A percentile compares a stretch with the other conserved stretches of the same genome.
Conservation (phyloP, 2,888 invertebrate genomes). For the Apamea monoglypha region DNA sequence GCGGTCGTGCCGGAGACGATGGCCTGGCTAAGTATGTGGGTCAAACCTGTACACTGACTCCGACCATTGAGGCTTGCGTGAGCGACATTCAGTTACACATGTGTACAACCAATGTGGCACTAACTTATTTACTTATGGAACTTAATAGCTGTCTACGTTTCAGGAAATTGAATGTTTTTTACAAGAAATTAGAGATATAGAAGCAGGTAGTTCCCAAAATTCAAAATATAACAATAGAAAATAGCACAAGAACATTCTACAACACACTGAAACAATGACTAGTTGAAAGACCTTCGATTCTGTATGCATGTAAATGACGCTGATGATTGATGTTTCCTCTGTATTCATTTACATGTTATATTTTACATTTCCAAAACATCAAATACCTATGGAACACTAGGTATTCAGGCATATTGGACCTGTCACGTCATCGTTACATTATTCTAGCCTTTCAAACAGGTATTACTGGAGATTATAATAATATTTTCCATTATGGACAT, state of each 20-base stretch:
- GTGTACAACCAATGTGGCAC: constrained; percentile 56
- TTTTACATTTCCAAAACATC: not conserved
- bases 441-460: constrained; percentile 9
- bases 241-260: constrained; percentile 13
- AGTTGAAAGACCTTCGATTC: constrained; percentile 42
- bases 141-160: constrained; percentile 31
- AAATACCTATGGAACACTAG: not conserved
- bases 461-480: constrained; percentile 37
- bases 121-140: constrained; percentile 30
- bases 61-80: constrained; percentile 53
- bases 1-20: constrained; percentile 38
- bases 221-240: constrained; percentile 17
- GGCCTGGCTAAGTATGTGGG: constrained; percentile 56
- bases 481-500: constrained; percentile 70
- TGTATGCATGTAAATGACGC: constrained; percentile 36
- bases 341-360: constrained; percentile 18
- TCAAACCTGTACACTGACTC: constrained; percentile 60
- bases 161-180: not conserved
- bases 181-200: constrained; percentile 9
- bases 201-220: not conserved
- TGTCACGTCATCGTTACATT: constrained; percentile 1
- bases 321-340: constrained; percentile 30
- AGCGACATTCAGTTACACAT: constrained; percentile 50
- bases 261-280: constrained; percentile 5
- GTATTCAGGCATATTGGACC: not conserved